These are phyloP conservation scores for Linepithema humile DNA, from an alignment of 1,140 invertebrate species.

Conservation along the genomic window DNA sequence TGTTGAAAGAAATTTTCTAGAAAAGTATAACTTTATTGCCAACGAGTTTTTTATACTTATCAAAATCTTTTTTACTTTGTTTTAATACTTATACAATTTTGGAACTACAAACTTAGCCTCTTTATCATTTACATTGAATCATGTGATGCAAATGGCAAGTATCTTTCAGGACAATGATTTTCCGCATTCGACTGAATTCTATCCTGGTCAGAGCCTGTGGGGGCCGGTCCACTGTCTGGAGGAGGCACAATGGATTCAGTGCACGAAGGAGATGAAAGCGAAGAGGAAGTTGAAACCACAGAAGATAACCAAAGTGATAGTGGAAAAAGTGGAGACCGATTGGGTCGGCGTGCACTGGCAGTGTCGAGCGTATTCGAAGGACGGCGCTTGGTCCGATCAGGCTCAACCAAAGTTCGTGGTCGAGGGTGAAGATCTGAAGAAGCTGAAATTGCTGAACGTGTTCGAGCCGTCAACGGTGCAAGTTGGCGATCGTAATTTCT, in stretches of 20 bases:
- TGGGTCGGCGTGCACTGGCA: conserved; percentile 92
- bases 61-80: no score
- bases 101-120: no score
- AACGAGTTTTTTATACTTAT: no score
- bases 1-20: not conserved
- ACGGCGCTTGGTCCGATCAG: conserved; percentile 85
- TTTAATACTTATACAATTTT: no score
- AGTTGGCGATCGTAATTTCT: conserved; percentile 93
- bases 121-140: no score
- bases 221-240: conserved; percentile 89
- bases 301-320: conserved; percentile 85
- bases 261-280: conserved; percentile 90
- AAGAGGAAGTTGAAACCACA: conserved; percentile 87
- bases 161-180: conserved; percentile 86
- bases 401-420: conserved; percentile 89
- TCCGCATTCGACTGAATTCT: conserved; percentile 87
- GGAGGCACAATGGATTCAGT: conserved; percentile 90
- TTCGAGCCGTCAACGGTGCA: conserved; percentile 95
- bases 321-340: conserved; percentile 87
- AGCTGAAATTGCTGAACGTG: conserved; percentile 92
- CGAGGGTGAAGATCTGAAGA: conserved; percentile 90
- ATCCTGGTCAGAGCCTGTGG: conserved; percentile 91
- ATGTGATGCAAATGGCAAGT: not conserved
- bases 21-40: no score
- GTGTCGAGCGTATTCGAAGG: conserved; percentile 89